Base-by-base conservation (phyloP, 2,888 invertebrate species). In the Pollenia amentaria region DNA sequence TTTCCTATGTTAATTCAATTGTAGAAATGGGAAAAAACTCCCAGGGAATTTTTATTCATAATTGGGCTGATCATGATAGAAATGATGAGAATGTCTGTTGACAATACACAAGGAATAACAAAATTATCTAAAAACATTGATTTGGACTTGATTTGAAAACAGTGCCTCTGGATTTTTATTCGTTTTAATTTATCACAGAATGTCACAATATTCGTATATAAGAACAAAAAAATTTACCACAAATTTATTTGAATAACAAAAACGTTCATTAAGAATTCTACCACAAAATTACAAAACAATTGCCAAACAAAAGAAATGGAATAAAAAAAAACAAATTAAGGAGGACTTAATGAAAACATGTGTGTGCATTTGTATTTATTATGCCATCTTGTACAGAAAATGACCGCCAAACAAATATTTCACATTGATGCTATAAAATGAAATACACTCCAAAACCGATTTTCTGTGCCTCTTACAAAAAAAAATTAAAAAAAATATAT, bases 341-440 rank as follows among this genome's bases (percentile, higher is more conserved):
- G 21, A 70, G 16, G 64, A 21, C 62, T 73, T 55, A 76, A 70
- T 80, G 73, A 70, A 76, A 75, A 55, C 79, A 76, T 76, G 40
- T 84, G 84, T 51, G 53, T 29, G 11, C 48, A 72, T 73, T 65
- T 29, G 14, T 16, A 57, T 60, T 64, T 9, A 53, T 69, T 57
- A 42, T 83, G 29, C 18, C 51, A 76, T 65, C 64, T 48, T 55
- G 44, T 53, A 42, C 18, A 51, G 48, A 38, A 84, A 77, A 90
- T 90, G 89, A 90, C 89, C 90, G 89, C 89, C 88, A 88, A 89
- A 90, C 90, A 89, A 90, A 90, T 29, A 29, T 90, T 90, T 89
- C 65, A 29, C 57, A 60, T 57, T 65, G 57, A 81, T 57, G 65
- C 67, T 73, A 65, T 80, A 73, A 81, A 75, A 67, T 81, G 67